Base-by-base conservation (phyloP, 1,140 invertebrate species). In the Eurytemora carolleeae region DNA sequence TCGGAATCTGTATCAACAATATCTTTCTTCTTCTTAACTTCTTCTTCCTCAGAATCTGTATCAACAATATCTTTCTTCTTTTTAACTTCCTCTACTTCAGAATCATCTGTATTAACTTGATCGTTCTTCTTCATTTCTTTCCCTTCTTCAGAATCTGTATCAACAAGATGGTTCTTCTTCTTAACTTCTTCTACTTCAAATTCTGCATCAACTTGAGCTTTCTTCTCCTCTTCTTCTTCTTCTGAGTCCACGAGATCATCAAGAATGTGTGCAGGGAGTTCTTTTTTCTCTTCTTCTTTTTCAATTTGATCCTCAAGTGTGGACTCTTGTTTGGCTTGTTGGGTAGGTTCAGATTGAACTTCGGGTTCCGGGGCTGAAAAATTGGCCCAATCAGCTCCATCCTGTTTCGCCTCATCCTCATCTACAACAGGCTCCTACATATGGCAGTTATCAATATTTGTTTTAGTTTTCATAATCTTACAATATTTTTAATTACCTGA, bases 191-290 rank as follows among this genome's bases (percentile, higher is more conserved):
- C 17, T n/a, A 12, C 21, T 25, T 59, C 58, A 3, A 7, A n/a
- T n/a, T 59, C 58, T 7, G 12, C 58, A 26, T 18, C 56, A 59
- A 26, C 21, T 59, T 24, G 18, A 59, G 58, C 25, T 59, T 16
- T 53, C 22, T 19, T 18, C 12, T 53, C 18, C 16, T 59, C 24
- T 3, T 52, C 19, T 3, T 16, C 18, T 3, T 59, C 58, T 54
- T 31, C 19, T n/a, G 58, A 19, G 15, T 24, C 58, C 12, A 16
- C 3, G 3, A 53, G 25, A 3, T 59, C 25, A n/a, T 24, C 44
- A 24, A 20, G 3, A 52, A 18, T 53, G 12, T 26, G 18, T 53
- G 25, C 12, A 18, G 16, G 24, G 12, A 20, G 12, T 18, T n/a
- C 21, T 12, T 3, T 15, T 24, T 53, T 24, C 52, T 59, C 25